Base-by-base conservation (phyloP, 1,140 invertebrate genomes). In the Lineus longissimus region DNA sequence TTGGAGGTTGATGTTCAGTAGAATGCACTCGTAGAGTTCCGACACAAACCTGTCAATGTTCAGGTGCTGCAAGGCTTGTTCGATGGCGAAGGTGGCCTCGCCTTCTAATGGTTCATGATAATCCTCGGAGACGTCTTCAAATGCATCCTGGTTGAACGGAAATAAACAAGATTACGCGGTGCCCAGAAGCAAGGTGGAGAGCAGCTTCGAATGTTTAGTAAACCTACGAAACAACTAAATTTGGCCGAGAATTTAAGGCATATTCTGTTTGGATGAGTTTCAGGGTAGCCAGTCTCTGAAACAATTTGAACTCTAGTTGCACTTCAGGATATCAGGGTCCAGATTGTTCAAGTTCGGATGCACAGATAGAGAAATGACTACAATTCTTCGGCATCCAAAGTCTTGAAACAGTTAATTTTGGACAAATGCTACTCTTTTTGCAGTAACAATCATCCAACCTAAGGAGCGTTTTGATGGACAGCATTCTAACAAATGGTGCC, bases 1-100 rank as follows among this genome's bases (percentile, higher is more conserved):
- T 43, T 63, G 65, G 13, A 66, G 60, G 11, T 66, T 62, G 23
- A 73, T 65, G 1, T 59, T 62, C 51, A 73, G 56, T 51, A 72
- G 55, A 36, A 71, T 70, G 54, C 68, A 72, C 47, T 73, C 72
- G 64, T 67, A 72, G 27, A 73, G 55, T 27, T 56, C 55, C 31
- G 65, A 36, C 36, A 69, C 17, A 30, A 73, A 54, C n/a, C 63
- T 22, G 4, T 69, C 67, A 31, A 67, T 2, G 15, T 64, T 56
- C 19, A 73, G 40, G 7, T 57, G 40, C 11, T 63, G 41, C 47
- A 64, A 58, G 40, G 64, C 61, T 1, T 33, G 4, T 30, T 67
- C 25, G 17, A 65, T 11, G 29, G 55, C 43, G 1, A 60, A 62
- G 25, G 30, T 41, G 47, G 64, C 15, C 15, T 36, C 33, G 15